phyloP scores from a whole-genome alignment of 2,797 vertebrate genomes.

The Carapus acus region DNA sequence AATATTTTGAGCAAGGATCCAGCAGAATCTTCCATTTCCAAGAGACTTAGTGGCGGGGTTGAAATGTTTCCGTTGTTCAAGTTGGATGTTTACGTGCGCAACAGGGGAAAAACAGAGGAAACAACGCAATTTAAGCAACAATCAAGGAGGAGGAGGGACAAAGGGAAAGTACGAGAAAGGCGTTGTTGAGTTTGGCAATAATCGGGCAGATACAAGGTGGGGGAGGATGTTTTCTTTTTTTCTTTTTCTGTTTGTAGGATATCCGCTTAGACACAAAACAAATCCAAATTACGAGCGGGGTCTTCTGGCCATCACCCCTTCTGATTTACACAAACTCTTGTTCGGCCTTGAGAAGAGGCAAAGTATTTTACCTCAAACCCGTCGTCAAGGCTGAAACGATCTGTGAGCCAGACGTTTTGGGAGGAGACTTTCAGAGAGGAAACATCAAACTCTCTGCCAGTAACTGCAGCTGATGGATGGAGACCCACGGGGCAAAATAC shows the following conservation, averaged over 20 bases:
- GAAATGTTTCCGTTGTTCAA: slow-evolving; percentile 59
- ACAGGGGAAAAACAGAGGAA: slow-evolving; percentile 54
- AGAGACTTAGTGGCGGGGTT: slow-evolving; percentile 33
- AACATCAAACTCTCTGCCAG: slow-evolving; percentile 16
- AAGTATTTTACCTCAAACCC: slow-evolving; percentile 56
- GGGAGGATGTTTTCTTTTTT: slow-evolving; percentile 27
- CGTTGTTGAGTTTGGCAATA: slow-evolving; percentile 82
- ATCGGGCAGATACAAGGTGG: slow-evolving; percentile 52
- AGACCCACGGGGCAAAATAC: slow-evolving; percentile 15
- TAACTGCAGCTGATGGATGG: slow-evolving; percentile 32
- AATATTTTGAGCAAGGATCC: no score
- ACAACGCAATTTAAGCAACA: slow-evolving; percentile 35
- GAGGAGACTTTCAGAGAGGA: slow-evolving; percentile 25
- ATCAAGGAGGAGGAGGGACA: slow-evolving; percentile 36
- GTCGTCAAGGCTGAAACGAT: slow-evolving; percentile 49
- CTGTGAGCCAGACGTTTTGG: slow-evolving; percentile 28
- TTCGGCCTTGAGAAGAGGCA: slow-evolving; percentile 51
- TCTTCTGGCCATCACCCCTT: slow-evolving; percentile 37
- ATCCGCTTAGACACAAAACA: slow-evolving; percentile 52
- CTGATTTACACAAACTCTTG: slow-evolving; percentile 39
- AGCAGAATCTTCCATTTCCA: slow-evolving; percentile 1
- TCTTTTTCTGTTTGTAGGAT: slow-evolving; percentile 40
- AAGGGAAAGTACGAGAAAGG: slow-evolving; percentile 41
- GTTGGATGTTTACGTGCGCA: slow-evolving; percentile 81
- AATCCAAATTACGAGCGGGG: slow-evolving; percentile 36